A percentile compares a stretch with the other conserved stretches of the same genome.
These are phyloP conservation scores for Octodonta nipae DNA, from an alignment of 2,888 invertebrate genomes.

Conservation along the genomic window DNA sequence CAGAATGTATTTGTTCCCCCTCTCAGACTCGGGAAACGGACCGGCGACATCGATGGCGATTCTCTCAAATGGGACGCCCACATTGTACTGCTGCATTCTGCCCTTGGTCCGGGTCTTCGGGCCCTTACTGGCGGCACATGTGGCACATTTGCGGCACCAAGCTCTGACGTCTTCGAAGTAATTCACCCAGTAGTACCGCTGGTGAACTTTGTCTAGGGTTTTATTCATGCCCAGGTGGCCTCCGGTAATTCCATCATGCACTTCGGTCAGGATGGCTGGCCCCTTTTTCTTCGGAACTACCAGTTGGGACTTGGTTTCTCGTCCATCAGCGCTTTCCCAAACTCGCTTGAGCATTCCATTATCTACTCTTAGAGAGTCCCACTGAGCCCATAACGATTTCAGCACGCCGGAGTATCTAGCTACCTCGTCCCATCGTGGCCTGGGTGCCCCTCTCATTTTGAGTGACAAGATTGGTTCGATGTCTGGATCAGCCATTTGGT, in stretches of 20 bases:
- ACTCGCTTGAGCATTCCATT: conserved; percentile 3
- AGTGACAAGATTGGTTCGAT: background rate
- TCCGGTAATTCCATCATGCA: too few species aligned
- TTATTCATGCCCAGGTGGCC: too few species aligned
- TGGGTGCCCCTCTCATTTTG: too few species aligned
- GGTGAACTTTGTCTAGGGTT: too few species aligned
- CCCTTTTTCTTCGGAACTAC: too few species aligned
- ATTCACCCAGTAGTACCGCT: too few species aligned
- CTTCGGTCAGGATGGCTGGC: too few species aligned
- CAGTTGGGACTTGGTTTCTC: too few species aligned
- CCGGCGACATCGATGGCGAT: conserved; percentile 16
- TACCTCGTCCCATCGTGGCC: conserved; percentile 4
- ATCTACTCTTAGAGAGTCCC: conserved; percentile 4
- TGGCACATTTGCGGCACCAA: conserved; percentile 4
- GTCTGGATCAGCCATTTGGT: background rate
- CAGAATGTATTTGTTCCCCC: conserved; percentile 9
- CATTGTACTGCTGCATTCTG: too few species aligned
- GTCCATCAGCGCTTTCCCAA: background rate
- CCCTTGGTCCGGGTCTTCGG: too few species aligned
- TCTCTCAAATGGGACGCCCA: conserved; percentile 15
- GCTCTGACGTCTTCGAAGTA: conserved; percentile 2
- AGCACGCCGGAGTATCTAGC: background rate
- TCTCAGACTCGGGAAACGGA: conserved; percentile 12
- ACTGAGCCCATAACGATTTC: conserved; percentile 4
- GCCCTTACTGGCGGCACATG: conserved; percentile 6